phyloP scores from a whole-genome alignment of 2,113 vertebrate genomes.

The Pyxicephalus adspersus region DNA sequence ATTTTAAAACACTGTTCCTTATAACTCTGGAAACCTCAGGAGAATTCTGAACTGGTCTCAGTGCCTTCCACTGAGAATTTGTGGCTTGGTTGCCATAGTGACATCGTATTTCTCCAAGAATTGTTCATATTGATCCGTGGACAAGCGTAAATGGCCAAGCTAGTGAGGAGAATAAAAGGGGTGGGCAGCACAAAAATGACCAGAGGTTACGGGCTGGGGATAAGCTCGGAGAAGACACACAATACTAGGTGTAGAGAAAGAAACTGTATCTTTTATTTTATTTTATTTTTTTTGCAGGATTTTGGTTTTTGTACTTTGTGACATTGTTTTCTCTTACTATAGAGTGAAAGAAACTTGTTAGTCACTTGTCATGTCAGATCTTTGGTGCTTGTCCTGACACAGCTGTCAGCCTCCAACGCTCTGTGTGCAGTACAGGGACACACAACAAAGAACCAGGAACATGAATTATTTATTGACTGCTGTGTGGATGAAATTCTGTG shows the following conservation, averaged over 20 bases:
- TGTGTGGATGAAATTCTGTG: conserved; percentile 77
- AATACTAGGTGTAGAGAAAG: conserved; percentile 77
- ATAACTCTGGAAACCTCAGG: conserved; percentile 78
- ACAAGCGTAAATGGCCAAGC: conserved; percentile 92
- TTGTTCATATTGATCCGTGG: conserved; percentile 97
- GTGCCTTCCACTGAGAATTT: conserved; percentile 86
- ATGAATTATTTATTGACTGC: conserved; percentile 86
- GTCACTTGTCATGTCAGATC: conserved; percentile 84
- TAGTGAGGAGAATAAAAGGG: conserved; percentile 85
- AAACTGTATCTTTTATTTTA: conserved; percentile 73
- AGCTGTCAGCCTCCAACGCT: conserved; percentile 80
- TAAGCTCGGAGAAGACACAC: conserved; percentile 77
- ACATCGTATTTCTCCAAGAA: conserved; percentile 97
- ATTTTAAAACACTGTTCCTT: conserved; percentile 81
- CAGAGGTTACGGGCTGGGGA: conserved; percentile 77
- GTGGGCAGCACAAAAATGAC: conserved; percentile 79
- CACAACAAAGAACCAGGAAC: conserved; percentile 76
- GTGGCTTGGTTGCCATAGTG: conserved; percentile 95
- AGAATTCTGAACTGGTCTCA: conserved; percentile 81
- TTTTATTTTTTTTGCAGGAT: conserved; percentile 64
- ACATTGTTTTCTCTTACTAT: conserved; percentile 73
- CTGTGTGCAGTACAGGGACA: conserved; percentile 76
- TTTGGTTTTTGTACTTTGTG: conserved; percentile 67
- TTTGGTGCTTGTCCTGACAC: conserved; percentile 81
- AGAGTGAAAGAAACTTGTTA: conserved; percentile 84